Evolutionary conservation across 2,113 vertebrate genomes (phyloP), one percentile per base, ranked within the genome.

Genomic region (Nesospiza acunhae): DNA sequence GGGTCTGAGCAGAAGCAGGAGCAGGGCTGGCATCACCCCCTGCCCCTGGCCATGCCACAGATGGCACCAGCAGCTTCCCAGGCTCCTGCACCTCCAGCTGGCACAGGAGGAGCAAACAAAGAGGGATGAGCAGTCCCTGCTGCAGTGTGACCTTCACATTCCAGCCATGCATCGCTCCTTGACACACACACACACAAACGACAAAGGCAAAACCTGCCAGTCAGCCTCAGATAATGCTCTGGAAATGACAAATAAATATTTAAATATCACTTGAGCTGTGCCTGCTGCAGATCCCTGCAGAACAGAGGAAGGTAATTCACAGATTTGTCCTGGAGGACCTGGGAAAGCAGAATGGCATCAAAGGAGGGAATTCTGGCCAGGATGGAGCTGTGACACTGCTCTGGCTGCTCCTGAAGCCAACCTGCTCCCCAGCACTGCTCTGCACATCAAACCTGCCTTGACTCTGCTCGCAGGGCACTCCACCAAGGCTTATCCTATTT

Each of bases 131-230:
- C 4, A 56, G 66, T 18, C 74, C 49, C 70, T 76, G 75, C 70
- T 83, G 90, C 95, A 88, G 20, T 49, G 85, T 90, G 49, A 93
- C 94, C 94, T 96, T 95, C 78, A 49, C 41, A 1, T 26, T 3
- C 70, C 59, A 74, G 14, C 86, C 91, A 8, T 3, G 59, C 64
- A 2, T 39, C 53, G 62, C 75, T 37, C 44, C 59, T 28, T 1
- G 19, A 39, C 80, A 82, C 9, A 47, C 0, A 47, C 0, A 19
- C 63, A 22, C 67, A 26, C 1, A 7, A 15, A 13, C 5, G 1
- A 14, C 6, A 28, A 62, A n/a, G 53, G 4, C 11, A 13, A 18
- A 92, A 23, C 22, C 83, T 47, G 72, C 7, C 11, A 62, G 53
- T 7, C 30, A 11, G 83, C 37, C 58, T 87, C 35, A 13, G 58